Base-by-base conservation (phyloP, 2,797 vertebrate genomes). In the Sebastes baramenuke region DNA sequence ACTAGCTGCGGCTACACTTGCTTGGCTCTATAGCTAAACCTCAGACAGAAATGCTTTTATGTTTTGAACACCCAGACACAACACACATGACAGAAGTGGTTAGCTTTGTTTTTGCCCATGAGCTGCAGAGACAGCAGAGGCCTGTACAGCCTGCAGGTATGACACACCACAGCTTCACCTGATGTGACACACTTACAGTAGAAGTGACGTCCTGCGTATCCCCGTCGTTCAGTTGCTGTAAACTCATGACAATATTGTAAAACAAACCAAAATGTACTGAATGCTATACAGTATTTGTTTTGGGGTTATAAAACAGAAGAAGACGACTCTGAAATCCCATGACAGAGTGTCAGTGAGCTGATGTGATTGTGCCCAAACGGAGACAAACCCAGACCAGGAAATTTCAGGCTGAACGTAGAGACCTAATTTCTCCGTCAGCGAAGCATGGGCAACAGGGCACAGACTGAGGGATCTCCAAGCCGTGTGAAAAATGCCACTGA, bases 401-500 rank as follows among this genome's bases (percentile, higher is more conserved):
- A 79, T 85, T 82, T 85, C 72, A 62, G 69, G 73, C 72, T 81
- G 81, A 91, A 90, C 74, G 62, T 8, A 30, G 79, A 61, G 81
- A 82, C 83, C 87, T 91, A 73, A 91, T 91, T 92, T 90, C 87
- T 90, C 59, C 73, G 80, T 92, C 89, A 91, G 87, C 38, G 75
- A 77, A 81, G 81, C 87, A 71, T 67, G 72, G 81, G 86, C 87
- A 89, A 82, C 91, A 73, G 85, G 89, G 79, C 81, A 80, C 87
- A 89, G 87, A 83, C 78, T 71, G 79, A 88, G 88, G 89, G 87
- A 91, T 92, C 85, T 91, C 79, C 64, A 70, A 91, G 90, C 85
- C 79, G 82, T 93, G 94, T 92, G 92, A 95, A 93, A 94, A 92
- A 91, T 87, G 93, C 91, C 93, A 91, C 84, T 80, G 88, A 92